Percentiles rank a stretch among this genome's conserved stretches.
Conservation (phyloP, 2,888 invertebrate species). For the Tetragnatha montana region DNA sequence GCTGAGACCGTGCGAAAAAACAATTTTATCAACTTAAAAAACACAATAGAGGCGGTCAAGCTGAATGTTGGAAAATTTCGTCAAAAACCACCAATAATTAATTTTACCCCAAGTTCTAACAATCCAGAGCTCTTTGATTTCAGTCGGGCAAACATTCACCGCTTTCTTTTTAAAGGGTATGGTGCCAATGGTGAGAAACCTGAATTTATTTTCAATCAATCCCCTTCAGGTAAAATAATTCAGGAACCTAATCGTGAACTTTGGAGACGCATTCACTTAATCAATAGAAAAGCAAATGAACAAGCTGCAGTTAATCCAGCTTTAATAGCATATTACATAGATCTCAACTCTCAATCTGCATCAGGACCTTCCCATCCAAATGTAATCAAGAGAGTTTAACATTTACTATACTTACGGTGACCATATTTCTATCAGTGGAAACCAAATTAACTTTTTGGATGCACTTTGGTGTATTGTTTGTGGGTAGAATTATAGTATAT, state of each 20-base stretch:
- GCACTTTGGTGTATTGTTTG: too few relatives aligned
- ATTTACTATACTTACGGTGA: too few relatives aligned
- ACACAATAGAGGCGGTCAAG: not conserved
- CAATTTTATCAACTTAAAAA: not conserved
- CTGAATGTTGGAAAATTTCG: not conserved
- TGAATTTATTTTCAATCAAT: not conserved
- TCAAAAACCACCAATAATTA: not conserved
- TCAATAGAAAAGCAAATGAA: not conserved
- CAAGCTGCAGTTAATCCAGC: not conserved
- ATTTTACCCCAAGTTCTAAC: not conserved
- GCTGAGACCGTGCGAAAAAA: not conserved
- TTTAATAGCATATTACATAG: not conserved
- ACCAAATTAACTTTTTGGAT: too few relatives aligned
- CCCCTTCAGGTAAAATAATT: not conserved
- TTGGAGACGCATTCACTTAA: not conserved
- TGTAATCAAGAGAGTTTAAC: too few relatives aligned
- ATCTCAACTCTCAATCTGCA: not conserved
- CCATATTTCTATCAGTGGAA: too few relatives aligned
- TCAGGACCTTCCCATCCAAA: not conserved
- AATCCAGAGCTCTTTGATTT: not conserved
- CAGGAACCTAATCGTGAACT: not conserved
- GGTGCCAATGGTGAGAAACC: not conserved
- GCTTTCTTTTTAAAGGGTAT: not conserved
- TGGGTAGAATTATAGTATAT: too few relatives aligned
- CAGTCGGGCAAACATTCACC: not conserved